Base-by-base conservation (phyloP, 1,140 invertebrate genomes). In the Dufourea novaeangliae region DNA sequence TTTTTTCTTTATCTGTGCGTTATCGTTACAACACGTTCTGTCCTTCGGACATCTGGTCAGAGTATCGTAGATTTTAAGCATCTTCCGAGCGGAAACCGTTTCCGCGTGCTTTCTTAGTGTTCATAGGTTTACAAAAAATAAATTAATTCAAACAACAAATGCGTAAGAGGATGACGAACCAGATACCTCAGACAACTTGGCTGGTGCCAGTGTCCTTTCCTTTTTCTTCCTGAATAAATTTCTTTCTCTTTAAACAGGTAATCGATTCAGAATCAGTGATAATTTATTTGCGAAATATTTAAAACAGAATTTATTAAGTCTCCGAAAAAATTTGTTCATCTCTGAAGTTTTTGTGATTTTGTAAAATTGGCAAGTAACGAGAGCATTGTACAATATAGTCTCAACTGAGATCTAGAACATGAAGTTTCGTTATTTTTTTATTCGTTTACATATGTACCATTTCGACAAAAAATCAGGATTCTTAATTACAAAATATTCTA, bases 71-170 rank as follows among this genome's bases (percentile, higher is more conserved):
- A 88, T 85, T 81, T 78, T 86, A 86, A 91, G 89, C 87, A 86
- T 84, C 87, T 89, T 84, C 86, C 79, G 87, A 87, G 83, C 87
- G 88, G 87, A 86, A 80, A 73, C 77, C 82, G 72, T 79, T 79
- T 90, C 86, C 87, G 88, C 84, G 83, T 89, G 90, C 91, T 92
- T 92, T 92, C 86, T 91, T 92, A 92, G 91, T 91, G 88, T 92
- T 92, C 90, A 90, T 90, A 91, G 90, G 80, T 88, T 92, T 91
- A 91, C 78, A 85, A 90, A 86, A 90, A 91, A 91, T 91, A 91
- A 90, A 92, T 91, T 91, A 91, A 90, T 92, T 91, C 50, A 81
- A 52, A 80, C 82, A 83, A 77, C 69, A 71, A 83, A 61, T 73
- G 75, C 73, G 82, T 73, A 70, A 72, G 57, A 73, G 44, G 56